A percentile compares a stretch with the other conserved stretches of the same genome.
These are phyloP conservation scores for Seriola rivoliana DNA, from an alignment of 2,113 vertebrate species.

Conservation along the genomic window DNA sequence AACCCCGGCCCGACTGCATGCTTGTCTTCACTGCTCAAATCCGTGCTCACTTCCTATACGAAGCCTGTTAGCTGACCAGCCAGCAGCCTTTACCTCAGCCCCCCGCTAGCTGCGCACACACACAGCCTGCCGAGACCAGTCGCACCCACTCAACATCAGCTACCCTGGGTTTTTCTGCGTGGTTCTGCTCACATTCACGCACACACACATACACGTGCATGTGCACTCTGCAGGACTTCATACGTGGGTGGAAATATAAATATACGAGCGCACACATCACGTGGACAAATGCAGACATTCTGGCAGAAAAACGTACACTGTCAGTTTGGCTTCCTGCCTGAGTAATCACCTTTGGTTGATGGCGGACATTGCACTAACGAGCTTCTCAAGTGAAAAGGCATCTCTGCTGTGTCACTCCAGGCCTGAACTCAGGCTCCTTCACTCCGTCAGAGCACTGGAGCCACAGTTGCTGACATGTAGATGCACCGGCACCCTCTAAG, in stretches of 20 bases:
- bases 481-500: not conserved
- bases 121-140: not conserved
- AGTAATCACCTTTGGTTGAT: constrained; percentile 26
- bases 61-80: constrained; percentile 25
- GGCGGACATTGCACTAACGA: constrained; percentile 63
- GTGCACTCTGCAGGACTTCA: not conserved
- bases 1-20: not conserved
- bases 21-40: constrained; percentile 13
- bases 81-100: not conserved
- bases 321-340: constrained; percentile 51
- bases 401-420: constrained; percentile 15
- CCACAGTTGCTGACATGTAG: constrained; percentile 25
- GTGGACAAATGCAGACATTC: not conserved
- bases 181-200: not conserved
- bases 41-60: not conserved
- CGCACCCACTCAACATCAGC: constrained; percentile 37
- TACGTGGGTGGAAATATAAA: not conserved
- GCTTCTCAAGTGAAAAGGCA: constrained; percentile 11
- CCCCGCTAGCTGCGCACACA: not conserved
- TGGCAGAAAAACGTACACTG: not conserved
- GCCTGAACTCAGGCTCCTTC: constrained; percentile 4
- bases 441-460: not conserved
- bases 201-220: not conserved
- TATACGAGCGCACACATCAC: not conserved
- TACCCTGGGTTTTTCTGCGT: not conserved